phyloP scores from a whole-genome alignment of 2,797 vertebrate species.

The Cetoscarus ocellatus region DNA sequence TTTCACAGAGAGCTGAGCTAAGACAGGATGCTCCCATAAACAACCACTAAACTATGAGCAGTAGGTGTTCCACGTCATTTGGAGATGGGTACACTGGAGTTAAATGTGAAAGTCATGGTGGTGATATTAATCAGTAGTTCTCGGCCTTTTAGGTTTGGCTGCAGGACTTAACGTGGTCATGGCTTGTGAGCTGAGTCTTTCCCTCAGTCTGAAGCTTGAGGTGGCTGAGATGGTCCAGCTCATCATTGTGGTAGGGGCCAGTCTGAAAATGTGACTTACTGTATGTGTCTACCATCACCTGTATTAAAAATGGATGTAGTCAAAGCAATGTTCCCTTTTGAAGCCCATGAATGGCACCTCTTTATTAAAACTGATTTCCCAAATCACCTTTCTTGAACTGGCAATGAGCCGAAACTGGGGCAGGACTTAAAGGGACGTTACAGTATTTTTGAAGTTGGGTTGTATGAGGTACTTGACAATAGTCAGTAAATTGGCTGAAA shows the following conservation, averaged over 20 bases:
- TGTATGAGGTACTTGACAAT: no score
- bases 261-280: not conserved
- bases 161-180: not conserved
- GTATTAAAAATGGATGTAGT: not conserved
- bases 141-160: not conserved
- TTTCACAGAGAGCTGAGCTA: slow-evolving; percentile 10
- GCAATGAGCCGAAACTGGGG: no score
- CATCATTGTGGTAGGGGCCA: not conserved
- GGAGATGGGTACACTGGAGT: not conserved
- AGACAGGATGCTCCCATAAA: slow-evolving; percentile 14
- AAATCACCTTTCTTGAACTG: no score
- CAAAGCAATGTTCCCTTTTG: no score
- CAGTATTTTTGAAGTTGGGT: no score
- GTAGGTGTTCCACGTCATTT: slow-evolving; percentile 3
- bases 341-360: no score
- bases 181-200: not conserved
- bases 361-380: no score
- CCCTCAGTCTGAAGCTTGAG: not conserved
- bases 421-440: no score
- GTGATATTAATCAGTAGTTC: not conserved
- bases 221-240: not conserved
- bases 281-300: not conserved
- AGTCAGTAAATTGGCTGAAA: no score
- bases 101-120: not conserved
- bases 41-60: slow-evolving; percentile 27